Base-by-base conservation (phyloP, 2,888 invertebrate genomes). In the Apamea anceps region DNA sequence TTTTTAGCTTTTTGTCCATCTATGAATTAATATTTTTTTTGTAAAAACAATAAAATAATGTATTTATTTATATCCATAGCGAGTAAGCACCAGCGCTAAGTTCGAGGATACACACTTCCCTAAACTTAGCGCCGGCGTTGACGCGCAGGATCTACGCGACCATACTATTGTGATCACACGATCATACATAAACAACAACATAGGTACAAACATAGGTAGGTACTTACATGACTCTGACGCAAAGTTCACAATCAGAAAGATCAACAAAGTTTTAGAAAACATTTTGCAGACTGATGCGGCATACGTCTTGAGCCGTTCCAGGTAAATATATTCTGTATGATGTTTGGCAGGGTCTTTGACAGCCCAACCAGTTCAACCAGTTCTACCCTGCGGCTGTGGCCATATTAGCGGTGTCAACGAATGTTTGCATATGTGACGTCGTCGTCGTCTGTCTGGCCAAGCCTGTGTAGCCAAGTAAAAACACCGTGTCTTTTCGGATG, bases 1-100 rank as follows among this genome's bases (percentile, higher is more conserved):
- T 91, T 92, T 25, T 90, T 86, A 60, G 88, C 15, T 67, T 6
- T 73, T 60, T 80, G 80, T n/a, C 42, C 73, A 91, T 92, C 95
- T 95, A 88, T 62, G 42, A 71, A 75, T 7, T 75, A 3, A 37
- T 45, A 6, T 51, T 15, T 51, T 0, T 75, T 75, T 45, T 66
- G 18, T 7, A 4, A 45, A 18, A 0, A 37, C 10, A 60, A 25
- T n/a, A n/a, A 25, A 7, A 32, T 57, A 12, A 15, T 45, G 25
- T 0, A 32, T 32, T 28, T 48, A 48, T 62, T 18, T 8, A 15
- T 21, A 72, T 21, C 28, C 10, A 32, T 32, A 25, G 10, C 32
- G 7, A 13, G 21, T 65, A 18, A 42, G 12, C 4, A 8, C 4
- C 28, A 37, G 25, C 25, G 5, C 4, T 18, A 42, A 15, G 21